Evolutionary conservation across 2,113 vertebrate species (phyloP), one percentile per base, ranked within the genome.

Genomic region (Paramisgurnus dabryanus): DNA sequence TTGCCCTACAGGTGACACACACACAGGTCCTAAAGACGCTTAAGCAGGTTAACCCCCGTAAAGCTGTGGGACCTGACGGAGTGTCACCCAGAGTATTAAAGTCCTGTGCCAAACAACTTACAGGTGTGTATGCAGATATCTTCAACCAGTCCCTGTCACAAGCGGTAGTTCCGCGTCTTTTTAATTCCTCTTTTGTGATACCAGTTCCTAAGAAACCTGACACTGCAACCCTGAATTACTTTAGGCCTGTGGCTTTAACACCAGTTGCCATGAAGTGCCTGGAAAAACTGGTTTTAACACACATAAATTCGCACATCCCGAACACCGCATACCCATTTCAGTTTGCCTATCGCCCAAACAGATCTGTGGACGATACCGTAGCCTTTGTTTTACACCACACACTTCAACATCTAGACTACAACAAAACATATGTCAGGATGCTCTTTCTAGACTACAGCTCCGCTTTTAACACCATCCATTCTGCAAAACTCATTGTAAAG

Each of bases 1-100:
- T 15, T 39, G 67, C 22, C 34, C 68, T 80, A 6, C 58, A 80
- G 58, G 78, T 80, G 47, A 80, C 67, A 65, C 43, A 18, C 22
- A n/a, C 43, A 80, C 8, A n/a, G 27, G 58, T 80, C 2, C 58
- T 65, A 45, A 39, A 9, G 41, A 45, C 41, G 60, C 15, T 79
- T 55, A 63, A 57, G 40, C n/a, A 70, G 18, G 67, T 79, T n/a
- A 69, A 53, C 40, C 17, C 40, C 41, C 9, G 18, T 10, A 79
- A 79, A 45, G 17, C 77, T 43, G 43, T 22, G 27, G 43, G 60
- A 74, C 71, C 53, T 75, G 53, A 27, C 41, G 27, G 17, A 12
- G 72, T 4, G 53, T 60, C 55, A 75, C 72, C 53, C 6, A 75
- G 72, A 41, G 57, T 41, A 39, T 55, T 63, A 11, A 61, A 74